These are phyloP conservation scores for Eledone cirrhosa DNA, from an alignment of 2,888 invertebrate genomes.

Conservation along the genomic window DNA sequence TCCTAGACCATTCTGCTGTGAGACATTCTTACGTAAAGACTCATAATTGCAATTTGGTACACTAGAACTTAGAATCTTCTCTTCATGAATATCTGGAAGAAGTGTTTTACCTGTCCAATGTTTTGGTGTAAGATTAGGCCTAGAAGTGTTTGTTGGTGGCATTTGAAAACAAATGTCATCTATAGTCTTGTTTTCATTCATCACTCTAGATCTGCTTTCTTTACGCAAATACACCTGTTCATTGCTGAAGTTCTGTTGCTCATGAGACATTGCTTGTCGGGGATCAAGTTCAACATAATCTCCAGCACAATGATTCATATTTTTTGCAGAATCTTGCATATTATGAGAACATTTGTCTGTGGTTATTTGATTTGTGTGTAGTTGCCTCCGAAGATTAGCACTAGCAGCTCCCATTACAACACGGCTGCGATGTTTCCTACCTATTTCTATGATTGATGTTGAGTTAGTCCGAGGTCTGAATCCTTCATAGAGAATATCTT, in stretches of 20 bases:
- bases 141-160: not conserved
- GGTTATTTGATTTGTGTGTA: not conserved
- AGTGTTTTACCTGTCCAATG: constrained; percentile 14
- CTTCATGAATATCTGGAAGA: constrained; percentile 26
- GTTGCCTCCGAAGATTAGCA: constrained; percentile 15
- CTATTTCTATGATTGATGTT: constrained; percentile 17
- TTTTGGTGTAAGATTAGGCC: not conserved
- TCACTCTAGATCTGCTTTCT: not conserved
- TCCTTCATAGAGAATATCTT: constrained; percentile 19
- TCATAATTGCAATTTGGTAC: constrained; percentile 17
- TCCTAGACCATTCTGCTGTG: not conserved
- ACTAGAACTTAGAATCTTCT: constrained; percentile 25
- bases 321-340: not conserved
- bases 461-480: constrained; percentile 12
- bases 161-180: not conserved
- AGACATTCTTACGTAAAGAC: not conserved
- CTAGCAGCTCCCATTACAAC: constrained; percentile 25
- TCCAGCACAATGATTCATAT: not conserved
- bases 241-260: constrained; percentile 12
- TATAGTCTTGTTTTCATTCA: constrained; percentile 5
- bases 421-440: constrained; percentile 16
- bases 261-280: not conserved
- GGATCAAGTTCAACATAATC: constrained; percentile 22
- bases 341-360: not conserved
- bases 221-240: constrained; percentile 5